Evolutionary conservation across 92 coral and sea anemone genomes (phyloP).

Genomic region (Hydrozoanthus gracilis): DNA sequence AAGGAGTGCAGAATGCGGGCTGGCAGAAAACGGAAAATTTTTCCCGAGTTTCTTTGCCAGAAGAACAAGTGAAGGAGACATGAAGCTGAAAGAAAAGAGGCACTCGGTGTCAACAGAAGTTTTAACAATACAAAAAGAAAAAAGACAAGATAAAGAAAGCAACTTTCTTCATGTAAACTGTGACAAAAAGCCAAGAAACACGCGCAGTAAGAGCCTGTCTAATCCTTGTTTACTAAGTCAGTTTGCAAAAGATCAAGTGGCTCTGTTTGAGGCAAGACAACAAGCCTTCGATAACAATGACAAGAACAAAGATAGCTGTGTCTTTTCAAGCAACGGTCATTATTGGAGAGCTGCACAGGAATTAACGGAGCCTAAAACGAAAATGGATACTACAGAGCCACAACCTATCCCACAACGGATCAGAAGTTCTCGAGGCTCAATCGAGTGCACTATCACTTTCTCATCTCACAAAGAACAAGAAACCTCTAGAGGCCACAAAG

Average conservation of each 20-base stretch:
- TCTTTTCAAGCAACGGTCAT: neutral
- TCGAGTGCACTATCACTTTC: no score
- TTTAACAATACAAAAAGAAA: neutral
- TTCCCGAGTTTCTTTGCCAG: constrained; percentile 14
- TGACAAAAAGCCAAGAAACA: neutral
- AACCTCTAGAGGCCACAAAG: no score
- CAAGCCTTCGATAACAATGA: neutral
- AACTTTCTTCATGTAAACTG: neutral
- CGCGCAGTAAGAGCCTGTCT: neutral
- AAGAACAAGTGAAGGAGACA: constrained; percentile 28
- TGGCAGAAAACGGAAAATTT: constrained; percentile 17
- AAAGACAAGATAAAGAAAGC: neutral
- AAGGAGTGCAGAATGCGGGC: neutral
- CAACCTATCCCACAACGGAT: neutral
- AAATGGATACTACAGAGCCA: neutral
- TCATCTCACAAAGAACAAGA: no score
- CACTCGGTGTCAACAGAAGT: neutral
- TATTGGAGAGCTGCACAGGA: neutral
- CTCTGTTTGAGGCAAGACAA: neutral
- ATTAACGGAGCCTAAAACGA: neutral
- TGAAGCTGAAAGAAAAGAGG: constrained; percentile 8
- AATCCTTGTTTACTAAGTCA: constrained; percentile 2
- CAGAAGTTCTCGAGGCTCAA: no score
- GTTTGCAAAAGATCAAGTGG: constrained; percentile 1
- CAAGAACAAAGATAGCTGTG: neutral